These are phyloP conservation scores for Smittia sp. DNA, from an alignment of 2,888 invertebrate genomes.

Conservation along the genomic window DNA sequence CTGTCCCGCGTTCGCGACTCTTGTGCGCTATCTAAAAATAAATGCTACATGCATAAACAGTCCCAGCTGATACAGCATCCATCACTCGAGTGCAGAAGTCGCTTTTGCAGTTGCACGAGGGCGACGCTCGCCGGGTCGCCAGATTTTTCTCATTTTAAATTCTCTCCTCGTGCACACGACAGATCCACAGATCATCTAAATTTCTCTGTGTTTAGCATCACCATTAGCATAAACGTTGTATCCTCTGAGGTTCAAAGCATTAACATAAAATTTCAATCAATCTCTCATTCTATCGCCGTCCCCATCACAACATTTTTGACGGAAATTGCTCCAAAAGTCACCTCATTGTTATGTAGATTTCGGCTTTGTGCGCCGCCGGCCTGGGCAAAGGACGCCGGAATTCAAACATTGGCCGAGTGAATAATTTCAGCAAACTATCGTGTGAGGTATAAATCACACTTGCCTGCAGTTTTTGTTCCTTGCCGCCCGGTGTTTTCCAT, in stretches of 20 bases:
- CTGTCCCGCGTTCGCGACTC: not conserved
- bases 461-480: not conserved
- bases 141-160: too few relatives aligned
- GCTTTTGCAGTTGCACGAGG: not conserved
- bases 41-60: not conserved
- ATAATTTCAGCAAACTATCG: not conserved
- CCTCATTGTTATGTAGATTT: not conserved
- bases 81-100: not conserved
- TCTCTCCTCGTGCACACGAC: too few relatives aligned
- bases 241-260: not conserved
- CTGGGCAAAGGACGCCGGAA: not conserved
- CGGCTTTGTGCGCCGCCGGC: not conserved
- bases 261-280: slow-evolving; percentile 12
- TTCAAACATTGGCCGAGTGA: not conserved
- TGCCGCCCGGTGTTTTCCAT: not conserved
- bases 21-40: too few relatives aligned
- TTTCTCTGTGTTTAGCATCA: not conserved
- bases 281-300: not conserved
- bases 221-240: not conserved
- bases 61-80: not conserved
- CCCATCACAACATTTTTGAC: not conserved
- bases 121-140: not conserved
- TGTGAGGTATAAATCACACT: not conserved
- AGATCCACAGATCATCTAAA: not conserved
- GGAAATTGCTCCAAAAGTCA: slow-evolving; percentile 1